phyloP scores from a whole-genome alignment of 2,113 vertebrate genomes.

The Smithornis capensis region DNA sequence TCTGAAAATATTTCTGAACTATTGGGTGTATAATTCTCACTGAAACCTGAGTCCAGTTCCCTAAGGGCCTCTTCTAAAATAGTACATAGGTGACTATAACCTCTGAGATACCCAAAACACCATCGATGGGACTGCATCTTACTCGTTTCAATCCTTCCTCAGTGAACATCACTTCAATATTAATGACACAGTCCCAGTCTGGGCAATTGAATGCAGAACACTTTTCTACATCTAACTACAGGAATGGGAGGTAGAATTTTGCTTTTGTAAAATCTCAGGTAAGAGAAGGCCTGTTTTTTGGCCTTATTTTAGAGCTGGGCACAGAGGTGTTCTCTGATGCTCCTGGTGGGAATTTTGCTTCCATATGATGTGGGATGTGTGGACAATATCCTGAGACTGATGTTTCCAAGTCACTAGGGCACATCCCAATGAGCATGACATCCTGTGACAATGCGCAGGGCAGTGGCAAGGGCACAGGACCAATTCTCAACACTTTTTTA shows the following conservation, averaged over 20 bases:
- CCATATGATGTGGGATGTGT: neutral
- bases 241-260: neutral
- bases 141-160: neutral
- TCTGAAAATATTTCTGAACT: neutral
- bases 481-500: neutral
- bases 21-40: neutral
- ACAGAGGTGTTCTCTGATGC: neutral
- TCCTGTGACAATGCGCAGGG: rapidly evolving
- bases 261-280: neutral
- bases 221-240: neutral
- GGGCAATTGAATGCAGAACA: neutral
- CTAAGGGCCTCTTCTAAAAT: neutral
- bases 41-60: neutral
- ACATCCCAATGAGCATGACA: rapidly evolving
- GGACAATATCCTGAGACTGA: neutral
- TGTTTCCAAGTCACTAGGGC: neutral
- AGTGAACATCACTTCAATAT: neutral
- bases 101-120: neutral
- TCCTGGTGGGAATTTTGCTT: neutral
- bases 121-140: neutral
- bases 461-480: neutral
- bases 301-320: neutral
- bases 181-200: neutral
- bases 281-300: neutral
- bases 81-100: neutral